These are phyloP conservation scores for Nycticorax nycticorax DNA, from an alignment of 2,113 vertebrate genomes.

Conservation along the genomic window DNA sequence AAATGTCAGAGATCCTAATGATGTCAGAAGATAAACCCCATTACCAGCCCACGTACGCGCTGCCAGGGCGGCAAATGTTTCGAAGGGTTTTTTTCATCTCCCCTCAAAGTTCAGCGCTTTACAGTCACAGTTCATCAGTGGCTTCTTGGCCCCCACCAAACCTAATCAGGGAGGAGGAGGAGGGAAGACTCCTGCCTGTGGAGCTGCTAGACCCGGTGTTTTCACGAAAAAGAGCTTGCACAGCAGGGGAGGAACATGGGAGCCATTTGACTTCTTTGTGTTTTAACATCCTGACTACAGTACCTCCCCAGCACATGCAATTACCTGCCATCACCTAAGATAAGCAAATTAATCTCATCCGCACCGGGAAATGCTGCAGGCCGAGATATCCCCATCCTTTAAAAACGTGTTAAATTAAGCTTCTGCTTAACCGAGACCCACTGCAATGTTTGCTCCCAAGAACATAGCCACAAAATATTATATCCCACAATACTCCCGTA, in stretches of 20 bases:
- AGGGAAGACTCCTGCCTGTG: not conserved
- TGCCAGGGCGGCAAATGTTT: not conserved
- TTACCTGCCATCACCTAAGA: constrained; percentile 21
- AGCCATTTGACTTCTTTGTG: constrained; percentile 20
- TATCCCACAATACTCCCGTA: not conserved
- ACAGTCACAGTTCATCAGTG: not conserved
- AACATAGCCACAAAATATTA: not conserved
- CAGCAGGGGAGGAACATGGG: not conserved
- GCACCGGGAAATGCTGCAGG: not conserved
- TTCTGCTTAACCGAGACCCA: not conserved
- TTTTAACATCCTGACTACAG: not conserved
- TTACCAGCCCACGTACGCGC: rapidly evolving
- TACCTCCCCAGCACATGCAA: not conserved
- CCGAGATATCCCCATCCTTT: not conserved
- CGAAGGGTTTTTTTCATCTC: not conserved
- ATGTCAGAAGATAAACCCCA: constrained; percentile 59
- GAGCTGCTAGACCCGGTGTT: not conserved
- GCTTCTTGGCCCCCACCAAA: not conserved
- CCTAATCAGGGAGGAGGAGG: not conserved
- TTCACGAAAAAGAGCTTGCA: constrained; percentile 2
- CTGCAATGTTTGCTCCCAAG: not conserved
- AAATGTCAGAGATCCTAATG: constrained; percentile 55
- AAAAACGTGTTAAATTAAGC: not conserved
- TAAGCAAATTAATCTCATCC: constrained; percentile 4
- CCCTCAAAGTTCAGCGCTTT: not conserved